Evolutionary conservation across 1,140 invertebrate species (phyloP).

Genomic region (Lycorma delicatula): DNA sequence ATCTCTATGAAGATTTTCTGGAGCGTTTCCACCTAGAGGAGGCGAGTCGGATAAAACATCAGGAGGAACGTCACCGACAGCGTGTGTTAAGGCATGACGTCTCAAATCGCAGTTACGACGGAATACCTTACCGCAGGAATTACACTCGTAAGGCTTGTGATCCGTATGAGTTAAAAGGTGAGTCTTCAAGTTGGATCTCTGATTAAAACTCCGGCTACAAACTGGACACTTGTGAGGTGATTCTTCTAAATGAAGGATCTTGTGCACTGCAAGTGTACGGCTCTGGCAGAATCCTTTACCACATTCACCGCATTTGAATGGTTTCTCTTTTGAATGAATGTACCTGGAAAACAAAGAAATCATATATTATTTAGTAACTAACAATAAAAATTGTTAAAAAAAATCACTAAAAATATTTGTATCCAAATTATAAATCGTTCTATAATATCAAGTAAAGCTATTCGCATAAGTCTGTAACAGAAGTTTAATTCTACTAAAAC

Average conservation of each 20-base stretch:
- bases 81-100: slow-evolving; percentile 74
- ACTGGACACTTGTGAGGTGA: slow-evolving; percentile 87
- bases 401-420: too few species aligned
- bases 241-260: slow-evolving; percentile 85
- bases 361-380: too few species aligned
- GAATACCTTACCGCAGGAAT: slow-evolving; percentile 81
- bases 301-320: slow-evolving; percentile 92
- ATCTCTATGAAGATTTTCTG: slow-evolving; percentile 16
- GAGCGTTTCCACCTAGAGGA: background rate
- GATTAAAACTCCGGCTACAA: slow-evolving; percentile 80
- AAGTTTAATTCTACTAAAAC: too few species aligned
- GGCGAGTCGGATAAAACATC: slow-evolving; percentile 36
- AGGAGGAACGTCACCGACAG: slow-evolving; percentile 68
- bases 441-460: too few species aligned
- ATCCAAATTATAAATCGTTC: too few species aligned
- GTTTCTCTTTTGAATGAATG: slow-evolving; percentile 95
- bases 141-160: slow-evolving; percentile 89
- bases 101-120: slow-evolving; percentile 76
- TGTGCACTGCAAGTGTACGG: slow-evolving; percentile 86
- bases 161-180: slow-evolving; percentile 92
- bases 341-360: slow-evolving; percentile 61
- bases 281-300: slow-evolving; percentile 96
- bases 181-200: slow-evolving; percentile 86
- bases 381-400: too few species aligned
- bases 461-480: too few species aligned